Evolutionary conservation across 2,888 invertebrate genomes (phyloP).

Genomic region (Agriopis leucophaearia): DNA sequence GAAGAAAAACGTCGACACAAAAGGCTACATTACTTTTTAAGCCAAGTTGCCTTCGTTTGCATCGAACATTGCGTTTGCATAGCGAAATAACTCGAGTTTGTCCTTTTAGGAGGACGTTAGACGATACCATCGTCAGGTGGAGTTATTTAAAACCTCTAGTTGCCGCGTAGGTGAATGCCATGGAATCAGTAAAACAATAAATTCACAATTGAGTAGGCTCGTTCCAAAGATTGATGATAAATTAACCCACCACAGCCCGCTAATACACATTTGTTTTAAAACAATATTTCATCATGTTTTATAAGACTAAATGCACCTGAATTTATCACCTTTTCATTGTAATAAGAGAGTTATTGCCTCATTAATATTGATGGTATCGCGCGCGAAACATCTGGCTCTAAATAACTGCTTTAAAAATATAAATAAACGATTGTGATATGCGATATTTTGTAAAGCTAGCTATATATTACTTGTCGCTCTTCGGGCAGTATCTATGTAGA

Average conservation of each 20-base stretch:
- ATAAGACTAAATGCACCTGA: slow-evolving; percentile 44
- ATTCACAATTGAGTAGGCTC: slow-evolving; percentile 62
- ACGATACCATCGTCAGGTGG: slow-evolving; percentile 66
- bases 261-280: slow-evolving; percentile 49
- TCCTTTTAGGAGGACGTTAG: slow-evolving; percentile 58
- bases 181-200: slow-evolving; percentile 67
- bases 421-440: slow-evolving; percentile 33
- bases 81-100: slow-evolving; percentile 36
- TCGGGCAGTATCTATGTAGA: slow-evolving; percentile 40
- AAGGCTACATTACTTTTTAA: slow-evolving; percentile 5
- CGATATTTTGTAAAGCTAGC: slow-evolving; percentile 51
- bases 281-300: slow-evolving; percentile 46
- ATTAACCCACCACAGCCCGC: slow-evolving; percentile 58
- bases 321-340: slow-evolving; percentile 39
- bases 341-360: slow-evolving; percentile 45
- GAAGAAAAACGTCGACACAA: background rate
- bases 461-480: slow-evolving; percentile 46
- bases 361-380: slow-evolving; percentile 65
- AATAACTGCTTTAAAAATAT: slow-evolving; percentile 49
- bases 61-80: slow-evolving; percentile 7
- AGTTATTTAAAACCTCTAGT: slow-evolving; percentile 67
- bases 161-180: slow-evolving; percentile 66
- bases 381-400: slow-evolving; percentile 64
- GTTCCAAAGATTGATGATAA: slow-evolving; percentile 65
- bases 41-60: background rate